Conservation (phyloP, 37 sponge, comb jelly and placozoan species). For the Bolinopsis microptera region DNA sequence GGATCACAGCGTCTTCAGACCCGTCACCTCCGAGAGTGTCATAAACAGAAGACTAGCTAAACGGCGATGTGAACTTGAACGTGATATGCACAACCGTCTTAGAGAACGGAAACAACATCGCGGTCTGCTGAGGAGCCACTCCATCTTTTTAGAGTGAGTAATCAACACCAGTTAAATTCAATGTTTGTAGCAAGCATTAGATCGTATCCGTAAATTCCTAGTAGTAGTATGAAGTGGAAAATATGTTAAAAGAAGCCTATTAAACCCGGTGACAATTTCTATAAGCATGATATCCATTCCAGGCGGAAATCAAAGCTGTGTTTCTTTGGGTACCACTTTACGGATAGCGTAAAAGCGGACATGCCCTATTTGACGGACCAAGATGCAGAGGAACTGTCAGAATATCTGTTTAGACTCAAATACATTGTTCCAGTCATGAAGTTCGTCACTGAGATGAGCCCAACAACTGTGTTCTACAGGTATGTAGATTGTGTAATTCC, state of each 20-base stretch:
- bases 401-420: not conserved
- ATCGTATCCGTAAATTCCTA: too few species aligned
- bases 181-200: too few species aligned
- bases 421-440: not conserved
- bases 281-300: not conserved
- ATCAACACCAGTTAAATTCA: not conserved
- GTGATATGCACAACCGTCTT: not conserved
- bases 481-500: too few species aligned
- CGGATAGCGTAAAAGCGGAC: not conserved
- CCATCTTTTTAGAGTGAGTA: not conserved
- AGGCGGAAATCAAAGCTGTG: not conserved
- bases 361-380: not conserved
- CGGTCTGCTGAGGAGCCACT: not conserved
- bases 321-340: slow-evolving; percentile 32
- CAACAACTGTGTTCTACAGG: slow-evolving; percentile 6
- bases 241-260: not conserved
- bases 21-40: not conserved
- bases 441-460: slow-evolving; percentile 6
- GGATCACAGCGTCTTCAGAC: not conserved
- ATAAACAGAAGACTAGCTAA: not conserved
- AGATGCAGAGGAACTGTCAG: not conserved
- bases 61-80: not conserved
- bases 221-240: too few species aligned
- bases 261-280: not conserved
- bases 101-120: not conserved